Conservation (phyloP, 2,888 invertebrate species). For the Dysmachus trigonus region DNA sequence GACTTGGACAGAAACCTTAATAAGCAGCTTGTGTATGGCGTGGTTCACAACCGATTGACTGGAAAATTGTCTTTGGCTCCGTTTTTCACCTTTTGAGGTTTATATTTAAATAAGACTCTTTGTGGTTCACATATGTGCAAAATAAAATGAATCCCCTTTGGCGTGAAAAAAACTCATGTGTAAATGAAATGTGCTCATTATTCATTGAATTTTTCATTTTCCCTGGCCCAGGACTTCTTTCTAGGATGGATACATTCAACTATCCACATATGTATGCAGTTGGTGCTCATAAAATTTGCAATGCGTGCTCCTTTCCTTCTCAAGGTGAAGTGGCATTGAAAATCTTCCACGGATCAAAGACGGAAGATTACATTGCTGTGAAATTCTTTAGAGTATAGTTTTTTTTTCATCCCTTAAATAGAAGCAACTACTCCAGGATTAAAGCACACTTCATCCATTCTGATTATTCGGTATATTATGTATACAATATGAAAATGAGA, state of each 20-base stretch:
- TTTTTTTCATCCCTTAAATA: neutral
- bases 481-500: neutral
- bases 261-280: neutral
- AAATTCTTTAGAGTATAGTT: neutral
- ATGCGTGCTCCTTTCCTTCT: neutral
- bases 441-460: neutral
- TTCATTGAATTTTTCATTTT: neutral
- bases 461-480: neutral
- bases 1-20: neutral
- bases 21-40: neutral
- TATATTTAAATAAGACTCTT: slow-evolving; percentile 29
- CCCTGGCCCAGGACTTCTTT: neutral
- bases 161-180: neutral
- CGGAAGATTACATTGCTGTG: neutral
- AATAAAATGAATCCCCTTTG: neutral
- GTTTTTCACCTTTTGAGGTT: slow-evolving; percentile 15
- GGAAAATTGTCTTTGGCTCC: slow-evolving; percentile 12
- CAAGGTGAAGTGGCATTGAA: neutral
- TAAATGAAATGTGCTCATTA: neutral
- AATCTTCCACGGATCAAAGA: neutral
- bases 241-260: neutral
- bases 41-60: slow-evolving; percentile 24
- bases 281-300: neutral
- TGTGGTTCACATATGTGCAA: neutral
- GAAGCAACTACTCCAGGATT: neutral